A percentile compares a stretch with the other conserved stretches of the same genome.
These are phyloP conservation scores for Apistogramma diplotaenia DNA, from an alignment of 2,113 vertebrate genomes.

Conservation along the genomic window DNA sequence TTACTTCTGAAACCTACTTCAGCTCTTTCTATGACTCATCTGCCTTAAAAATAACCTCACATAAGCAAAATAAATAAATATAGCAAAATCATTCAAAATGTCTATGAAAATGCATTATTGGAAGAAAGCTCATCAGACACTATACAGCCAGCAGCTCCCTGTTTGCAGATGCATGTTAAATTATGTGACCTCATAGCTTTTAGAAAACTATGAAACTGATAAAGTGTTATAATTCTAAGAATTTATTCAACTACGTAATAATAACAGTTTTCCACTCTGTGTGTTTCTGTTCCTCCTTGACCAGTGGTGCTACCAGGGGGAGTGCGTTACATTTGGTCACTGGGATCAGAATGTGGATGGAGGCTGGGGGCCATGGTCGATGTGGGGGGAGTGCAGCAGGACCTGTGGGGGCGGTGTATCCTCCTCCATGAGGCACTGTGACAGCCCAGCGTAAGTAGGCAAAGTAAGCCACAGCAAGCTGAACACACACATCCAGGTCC, in stretches of 20 bases:
- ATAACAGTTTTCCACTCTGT: background rate
- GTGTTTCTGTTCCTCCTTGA: constrained; percentile 35
- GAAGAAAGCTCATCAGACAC: background rate
- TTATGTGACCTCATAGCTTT: background rate
- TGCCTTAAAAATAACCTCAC: background rate
- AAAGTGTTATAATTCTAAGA: background rate
- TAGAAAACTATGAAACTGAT: background rate
- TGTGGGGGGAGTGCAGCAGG: constrained; percentile 98
- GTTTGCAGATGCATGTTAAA: background rate
- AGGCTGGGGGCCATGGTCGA: constrained; percentile 92
- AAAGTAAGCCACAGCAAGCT: constrained; percentile 97
- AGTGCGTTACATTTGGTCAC: constrained; percentile 93
- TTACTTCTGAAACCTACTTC: constrained; percentile 2
- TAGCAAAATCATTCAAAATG: background rate
- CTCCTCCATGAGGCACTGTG: constrained; percentile 98
- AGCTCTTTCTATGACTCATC: background rate
- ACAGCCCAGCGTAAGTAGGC: constrained; percentile 99
- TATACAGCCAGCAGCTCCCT: background rate
- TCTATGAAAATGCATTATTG: background rate
- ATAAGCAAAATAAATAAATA: background rate
- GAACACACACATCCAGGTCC: constrained; percentile 74
- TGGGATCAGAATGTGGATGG: constrained; percentile 94
- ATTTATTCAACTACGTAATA: background rate
- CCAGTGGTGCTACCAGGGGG: constrained; percentile 99
- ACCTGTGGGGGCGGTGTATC: constrained; percentile 98